Evolutionary conservation across 2,113 vertebrate species (phyloP), one percentile per base, ranked within the genome.

Genomic region (Solea senegalensis): DNA sequence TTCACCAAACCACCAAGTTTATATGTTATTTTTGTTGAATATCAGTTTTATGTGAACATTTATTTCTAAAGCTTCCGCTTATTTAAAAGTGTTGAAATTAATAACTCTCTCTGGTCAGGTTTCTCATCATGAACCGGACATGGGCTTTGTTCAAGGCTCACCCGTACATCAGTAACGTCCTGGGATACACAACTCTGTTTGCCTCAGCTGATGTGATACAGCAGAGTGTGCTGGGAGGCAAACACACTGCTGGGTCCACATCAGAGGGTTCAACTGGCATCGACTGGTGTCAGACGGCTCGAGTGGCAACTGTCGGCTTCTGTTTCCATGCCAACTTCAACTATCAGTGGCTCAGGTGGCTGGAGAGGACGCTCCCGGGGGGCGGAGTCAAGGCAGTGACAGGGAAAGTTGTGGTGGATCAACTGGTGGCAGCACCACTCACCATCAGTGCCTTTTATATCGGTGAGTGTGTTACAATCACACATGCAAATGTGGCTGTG

Each of bases 241-340:
- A 72, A 61, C 34, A 44, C 9, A n/a, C 34, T 0, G 41, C 72
- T 14, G 65, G 43, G n/a, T 69, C 67, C 51, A 21, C 27, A 14
- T 48, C 70, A 0, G 80, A 80, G 54, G 82, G 49, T 8, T 27
- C 57, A 5, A 45, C 28, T 21, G 65, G 48, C 26, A 72, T 94
- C 11, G n/a, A 94, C 54, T 92, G 75, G 92, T 12, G 75, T 49
- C 94, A 95, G 82, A 95, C 91, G 0, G 92, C 90, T 8, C 90
- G 86, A 0, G 93, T 95, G 58, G 94, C 92, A 0, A 80, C 94
- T 13, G 89, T 95, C 1, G 94, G 94, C 10, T 92, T 95, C 49
- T 93, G 90, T 75, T 95, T 94, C 81, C 94, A 95, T 68, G 80
- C 94, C 79, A 95, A 88, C 89, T 94, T 95, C 82, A 95, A 95